Conservation (phyloP, 2,113 vertebrate species). For the Hippolais icterina region DNA sequence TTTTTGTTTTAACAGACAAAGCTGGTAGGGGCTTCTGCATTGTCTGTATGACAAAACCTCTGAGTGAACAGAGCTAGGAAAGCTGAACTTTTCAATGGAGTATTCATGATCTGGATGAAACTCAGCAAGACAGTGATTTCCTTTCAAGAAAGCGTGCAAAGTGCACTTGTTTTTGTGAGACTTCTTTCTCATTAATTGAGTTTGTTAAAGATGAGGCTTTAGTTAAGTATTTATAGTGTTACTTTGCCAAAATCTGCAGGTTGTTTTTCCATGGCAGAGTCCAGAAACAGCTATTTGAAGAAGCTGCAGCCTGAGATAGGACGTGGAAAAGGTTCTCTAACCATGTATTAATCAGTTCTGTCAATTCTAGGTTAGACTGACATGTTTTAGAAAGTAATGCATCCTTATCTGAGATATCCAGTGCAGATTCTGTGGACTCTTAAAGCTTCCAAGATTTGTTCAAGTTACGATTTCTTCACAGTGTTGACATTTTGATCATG, state of each 20-base stretch:
- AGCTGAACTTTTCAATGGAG: not conserved
- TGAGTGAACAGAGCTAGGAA: not conserved
- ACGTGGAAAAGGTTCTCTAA: not conserved
- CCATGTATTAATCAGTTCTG: not conserved
- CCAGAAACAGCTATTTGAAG: not conserved
- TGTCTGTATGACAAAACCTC: not conserved
- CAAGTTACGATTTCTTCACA: not conserved
- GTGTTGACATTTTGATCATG: not conserved
- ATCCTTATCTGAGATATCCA: not conserved
- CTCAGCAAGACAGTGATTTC: not conserved
- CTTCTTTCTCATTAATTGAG: not conserved
- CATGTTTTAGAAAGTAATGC: not conserved
- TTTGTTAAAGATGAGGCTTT: not conserved
- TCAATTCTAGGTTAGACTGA: not conserved
- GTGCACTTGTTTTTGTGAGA: not conserved
- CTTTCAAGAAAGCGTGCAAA: not conserved
- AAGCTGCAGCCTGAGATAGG: not conserved
- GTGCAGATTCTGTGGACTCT: not conserved
- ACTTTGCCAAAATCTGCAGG: not conserved
- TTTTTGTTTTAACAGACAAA: not conserved
- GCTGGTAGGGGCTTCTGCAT: not conserved
- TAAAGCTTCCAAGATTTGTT: not conserved
- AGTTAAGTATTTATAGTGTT: not conserved
- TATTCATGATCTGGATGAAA: fast-evolving
- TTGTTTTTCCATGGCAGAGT: not conserved